phyloP scores from a whole-genome alignment of 2,888 invertebrate species.

The Oasisia sp. region DNA sequence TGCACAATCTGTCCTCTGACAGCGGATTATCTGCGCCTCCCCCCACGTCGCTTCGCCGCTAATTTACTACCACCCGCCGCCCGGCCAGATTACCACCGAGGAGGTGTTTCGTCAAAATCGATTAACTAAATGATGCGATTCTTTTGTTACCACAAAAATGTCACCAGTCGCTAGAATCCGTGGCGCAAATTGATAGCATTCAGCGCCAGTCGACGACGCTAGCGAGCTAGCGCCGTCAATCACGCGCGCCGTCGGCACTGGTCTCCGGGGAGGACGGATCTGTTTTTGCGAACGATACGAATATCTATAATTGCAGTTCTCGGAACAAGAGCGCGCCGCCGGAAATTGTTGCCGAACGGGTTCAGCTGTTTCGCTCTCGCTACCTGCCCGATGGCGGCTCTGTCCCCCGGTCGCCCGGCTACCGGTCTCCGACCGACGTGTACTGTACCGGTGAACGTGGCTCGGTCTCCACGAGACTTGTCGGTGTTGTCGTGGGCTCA shows the following conservation, averaged over 20 bases:
- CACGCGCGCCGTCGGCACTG: not conserved
- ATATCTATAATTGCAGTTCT: constrained; percentile 17
- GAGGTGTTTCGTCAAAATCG: not conserved
- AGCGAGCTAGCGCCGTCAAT: not conserved
- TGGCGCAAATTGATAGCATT: constrained; percentile 17
- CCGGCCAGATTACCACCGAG: not conserved
- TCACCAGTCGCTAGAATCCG: not conserved
- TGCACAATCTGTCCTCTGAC: not conserved
- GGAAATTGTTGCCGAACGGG: constrained; percentile 3
- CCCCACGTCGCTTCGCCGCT: not conserved
- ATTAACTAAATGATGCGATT: not conserved
- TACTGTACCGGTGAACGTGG: not conserved
- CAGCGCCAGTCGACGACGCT: not conserved
- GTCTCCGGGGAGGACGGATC: not conserved
- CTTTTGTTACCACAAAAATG: not conserved
- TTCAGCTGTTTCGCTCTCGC: not conserved
- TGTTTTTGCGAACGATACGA: not conserved
- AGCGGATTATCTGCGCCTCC: not conserved
- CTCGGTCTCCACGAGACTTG: not conserved
- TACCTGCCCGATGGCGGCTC: not conserved
- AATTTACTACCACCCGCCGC: not conserved
- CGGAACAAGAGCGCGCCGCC: not conserved
- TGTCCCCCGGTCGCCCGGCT: too few relatives aligned
- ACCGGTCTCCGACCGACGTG: too few relatives aligned
- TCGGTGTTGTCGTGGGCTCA: too few relatives aligned